A percentile compares a stretch with the other conserved stretches of the same genome.
Conservation (phyloP, 2,888 invertebrate species). For the Chironomus riparius region DNA sequence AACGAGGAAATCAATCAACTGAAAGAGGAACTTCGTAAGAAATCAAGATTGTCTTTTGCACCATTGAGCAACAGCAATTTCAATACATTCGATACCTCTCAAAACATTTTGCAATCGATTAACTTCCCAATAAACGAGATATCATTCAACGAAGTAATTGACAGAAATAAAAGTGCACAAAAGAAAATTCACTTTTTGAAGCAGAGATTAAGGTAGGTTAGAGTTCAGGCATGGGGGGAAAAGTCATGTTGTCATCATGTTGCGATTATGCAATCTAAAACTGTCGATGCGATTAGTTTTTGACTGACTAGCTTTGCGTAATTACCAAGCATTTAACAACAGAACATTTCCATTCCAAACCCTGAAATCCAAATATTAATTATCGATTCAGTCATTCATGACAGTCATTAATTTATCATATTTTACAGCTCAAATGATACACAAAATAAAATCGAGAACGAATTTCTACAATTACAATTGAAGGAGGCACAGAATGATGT, state of each 20-base stretch:
- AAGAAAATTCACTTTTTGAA: slow-evolving; percentile 9
- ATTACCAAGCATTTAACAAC: not conserved
- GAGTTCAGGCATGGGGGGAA: no score
- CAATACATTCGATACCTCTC: slow-evolving; percentile 40
- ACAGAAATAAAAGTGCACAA: slow-evolving; percentile 11
- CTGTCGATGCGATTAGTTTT: no score
- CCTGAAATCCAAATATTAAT: not conserved
- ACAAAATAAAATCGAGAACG: slow-evolving; percentile 15
- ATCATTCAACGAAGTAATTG: slow-evolving; percentile 12
- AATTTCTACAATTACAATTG: slow-evolving; percentile 30
- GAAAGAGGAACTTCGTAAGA: slow-evolving; percentile 13
- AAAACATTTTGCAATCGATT: slow-evolving; percentile 30
- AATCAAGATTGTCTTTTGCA: slow-evolving; percentile 35
- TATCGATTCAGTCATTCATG: not conserved
- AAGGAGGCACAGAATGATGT: slow-evolving; percentile 35
- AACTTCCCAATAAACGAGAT: slow-evolving; percentile 21
- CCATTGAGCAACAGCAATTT: slow-evolving; percentile 50
- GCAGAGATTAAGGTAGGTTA: slow-evolving; percentile 12
- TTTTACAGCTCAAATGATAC: slow-evolving; percentile 6
- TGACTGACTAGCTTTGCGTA: no score
- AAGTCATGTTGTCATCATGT: no score
- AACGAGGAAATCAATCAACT: slow-evolving; percentile 19
- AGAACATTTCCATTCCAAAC: not conserved
- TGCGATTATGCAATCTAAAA: no score
- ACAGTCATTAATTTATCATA: not conserved